Evolutionary conservation across 1,140 invertebrate genomes (phyloP).

Genomic region (Heliconius nattereri): DNA sequence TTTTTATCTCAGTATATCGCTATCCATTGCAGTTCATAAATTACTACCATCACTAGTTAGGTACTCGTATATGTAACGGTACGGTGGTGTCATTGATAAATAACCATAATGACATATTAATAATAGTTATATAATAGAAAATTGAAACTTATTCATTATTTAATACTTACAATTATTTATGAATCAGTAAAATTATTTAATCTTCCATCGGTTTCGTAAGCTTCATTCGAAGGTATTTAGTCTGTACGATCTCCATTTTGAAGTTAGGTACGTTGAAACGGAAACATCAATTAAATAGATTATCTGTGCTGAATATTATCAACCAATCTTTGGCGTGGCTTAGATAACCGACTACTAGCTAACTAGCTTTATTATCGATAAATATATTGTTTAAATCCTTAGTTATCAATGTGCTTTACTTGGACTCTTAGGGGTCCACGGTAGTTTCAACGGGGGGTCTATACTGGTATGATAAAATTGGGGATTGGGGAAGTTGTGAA

Average conservation of each 20-base stretch:
- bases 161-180: conserved; percentile 9
- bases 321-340: neutral
- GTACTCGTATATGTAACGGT: neutral
- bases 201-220: neutral
- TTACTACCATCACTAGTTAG: neutral
- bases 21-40: too few species aligned
- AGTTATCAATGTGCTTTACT: neutral
- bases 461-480: too few species aligned
- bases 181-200: conserved; percentile 2
- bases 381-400: neutral
- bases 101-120: neutral
- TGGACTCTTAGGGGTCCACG: too few species aligned
- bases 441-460: too few species aligned
- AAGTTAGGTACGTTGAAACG: neutral
- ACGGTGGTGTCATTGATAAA: neutral
- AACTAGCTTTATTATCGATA: neutral
- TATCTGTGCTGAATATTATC: neutral
- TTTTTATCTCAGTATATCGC: too few species aligned
- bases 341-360: neutral
- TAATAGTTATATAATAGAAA: conserved; percentile 3
- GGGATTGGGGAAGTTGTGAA: too few species aligned
- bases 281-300: conserved; percentile 11
- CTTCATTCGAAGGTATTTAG: neutral
- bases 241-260: neutral
- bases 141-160: neutral